Conservation (phyloP, 2,888 invertebrate genomes). For the Tetragonula carbonaria region DNA sequence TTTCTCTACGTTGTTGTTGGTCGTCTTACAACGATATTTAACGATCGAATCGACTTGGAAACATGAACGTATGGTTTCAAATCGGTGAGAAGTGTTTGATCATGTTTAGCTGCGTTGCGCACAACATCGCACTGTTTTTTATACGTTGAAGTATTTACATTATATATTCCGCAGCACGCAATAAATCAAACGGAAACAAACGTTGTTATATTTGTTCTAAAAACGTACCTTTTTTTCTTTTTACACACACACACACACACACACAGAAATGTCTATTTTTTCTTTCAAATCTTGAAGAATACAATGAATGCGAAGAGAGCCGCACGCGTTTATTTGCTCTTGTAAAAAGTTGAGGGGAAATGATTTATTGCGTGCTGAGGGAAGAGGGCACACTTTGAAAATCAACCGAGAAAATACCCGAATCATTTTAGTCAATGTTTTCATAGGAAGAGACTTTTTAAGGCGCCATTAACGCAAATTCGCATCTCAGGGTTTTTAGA, state of each 20-base stretch:
- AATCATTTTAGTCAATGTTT: constrained; percentile 30
- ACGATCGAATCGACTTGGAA: constrained; percentile 21
- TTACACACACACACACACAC: neutral
- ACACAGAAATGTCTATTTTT: neutral
- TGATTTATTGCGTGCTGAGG: constrained; percentile 43
- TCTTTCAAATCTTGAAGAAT: neutral
- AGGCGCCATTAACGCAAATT: constrained; percentile 6
- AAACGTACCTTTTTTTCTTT: neutral
- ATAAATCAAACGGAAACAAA: constrained; percentile 9
- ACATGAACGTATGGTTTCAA: constrained; percentile 22
- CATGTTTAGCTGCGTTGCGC: constrained; percentile 63
- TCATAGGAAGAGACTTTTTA: neutral
- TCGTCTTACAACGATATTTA: constrained; percentile 44
- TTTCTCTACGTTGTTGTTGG: constrained; percentile 40
- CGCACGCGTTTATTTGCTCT: neutral
- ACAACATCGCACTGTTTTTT: constrained; percentile 61
- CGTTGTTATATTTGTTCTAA: neutral
- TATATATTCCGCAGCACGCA: constrained; percentile 44
- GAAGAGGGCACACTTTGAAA: constrained; percentile 28
- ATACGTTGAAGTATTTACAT: constrained; percentile 54
- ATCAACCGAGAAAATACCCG: neutral
- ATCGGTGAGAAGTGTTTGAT: constrained; percentile 11
- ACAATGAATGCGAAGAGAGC: neutral
- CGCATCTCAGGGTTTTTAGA: constrained; percentile 52
- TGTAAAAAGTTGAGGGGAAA: neutral